Base-by-base conservation (phyloP, 1,140 invertebrate species). In the Mya arenaria region DNA sequence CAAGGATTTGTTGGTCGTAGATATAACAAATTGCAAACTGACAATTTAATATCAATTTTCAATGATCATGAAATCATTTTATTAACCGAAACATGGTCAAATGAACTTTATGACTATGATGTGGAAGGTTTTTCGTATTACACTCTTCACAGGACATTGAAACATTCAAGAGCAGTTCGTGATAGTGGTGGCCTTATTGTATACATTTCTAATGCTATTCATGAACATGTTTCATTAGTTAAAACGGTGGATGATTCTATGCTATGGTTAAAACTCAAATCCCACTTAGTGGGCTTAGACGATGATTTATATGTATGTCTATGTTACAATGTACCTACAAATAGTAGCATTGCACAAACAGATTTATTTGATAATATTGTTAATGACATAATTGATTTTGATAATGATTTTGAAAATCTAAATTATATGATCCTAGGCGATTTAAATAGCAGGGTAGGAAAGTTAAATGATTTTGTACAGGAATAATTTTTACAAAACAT, bases 61-160 rank as follows among this genome's bases (percentile, higher is more conserved):
- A 44, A 69, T 17, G 13, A 44, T 17, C 23, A 17, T 41, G 65
- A 69, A 41, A 44, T 69, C 8, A 4, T 69, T 19, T 69, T 69
- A 48, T 44, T 69, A 4, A 69, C 65, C 17, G 65, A 69, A 69
- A 32, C 65, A n/a, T 69, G 65, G 65, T 44, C 34, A 23, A 41
- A 25, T 69, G 37, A 69, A 10, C 39, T n/a, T 41, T 69, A 32
- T 69, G 17, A 69, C 48, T 10, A 13, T 10, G 25, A 15, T 28
- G 65, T 65, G 30, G 8, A 13, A 65, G 23, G 23, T 30, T 65
- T 65, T 23, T 6, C 25, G 30, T 28, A 5, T 10, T 65, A 30
- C 23, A 32, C 10, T 23, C 48, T 69, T 23, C 6, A 69, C 23
- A 39, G 65, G 48, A 13, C 4, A 69, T 15, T 4, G 19, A 69